Evolutionary conservation across 37 sponge, comb jelly and placozoan species (phyloP), one percentile per base, ranked within the genome.

Genomic region (Diacarnus erythraeanus): DNA sequence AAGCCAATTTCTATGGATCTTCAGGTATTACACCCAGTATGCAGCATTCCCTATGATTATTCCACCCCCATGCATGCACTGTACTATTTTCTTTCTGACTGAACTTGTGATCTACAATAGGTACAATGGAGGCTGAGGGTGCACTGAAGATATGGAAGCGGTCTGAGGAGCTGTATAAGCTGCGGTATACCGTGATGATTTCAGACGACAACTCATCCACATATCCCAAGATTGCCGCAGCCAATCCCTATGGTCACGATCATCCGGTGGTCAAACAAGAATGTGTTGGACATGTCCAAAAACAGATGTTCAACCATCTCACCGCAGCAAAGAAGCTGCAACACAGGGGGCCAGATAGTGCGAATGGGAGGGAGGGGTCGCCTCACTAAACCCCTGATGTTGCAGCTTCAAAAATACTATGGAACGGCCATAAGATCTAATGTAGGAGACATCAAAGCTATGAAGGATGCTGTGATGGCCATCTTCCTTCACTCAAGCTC

Each of bases 381-480:
- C 42, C 44, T 71, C 42, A 38, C 71, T 40, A 22, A 40, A 10
- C 23, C 23, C 20, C 17, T 71, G 12, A 71, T 71, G 42, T 25
- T 42, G 43, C 38, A 40, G 42, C 26, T 71, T 40, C 71, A 71
- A 25, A 37, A 39, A 26, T 71, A 40, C 15, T 71, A 71, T 40
- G 71, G 71, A 1, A 40, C 22, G 23, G 71, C 71, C 44, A 71
- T 71, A 22, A 22, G 71, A 12, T 71, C 71, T 27, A 71, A 63
- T n/a, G 25, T 71, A 21, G 42, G 42, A 3, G 42, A 71, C 26
- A 26, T 39, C 10, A 10, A 71, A 39, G 71, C 38, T 18, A 71
- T 71, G 71, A 40, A 71, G 44, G 26, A 39, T 17, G 71, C 71
- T 43, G 71, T 35, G 25, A 71, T 71, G 71, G 71, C 44, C 43